Evolutionary conservation across 2,888 invertebrate genomes (phyloP).

Genomic region (Drosophila atripex): DNA sequence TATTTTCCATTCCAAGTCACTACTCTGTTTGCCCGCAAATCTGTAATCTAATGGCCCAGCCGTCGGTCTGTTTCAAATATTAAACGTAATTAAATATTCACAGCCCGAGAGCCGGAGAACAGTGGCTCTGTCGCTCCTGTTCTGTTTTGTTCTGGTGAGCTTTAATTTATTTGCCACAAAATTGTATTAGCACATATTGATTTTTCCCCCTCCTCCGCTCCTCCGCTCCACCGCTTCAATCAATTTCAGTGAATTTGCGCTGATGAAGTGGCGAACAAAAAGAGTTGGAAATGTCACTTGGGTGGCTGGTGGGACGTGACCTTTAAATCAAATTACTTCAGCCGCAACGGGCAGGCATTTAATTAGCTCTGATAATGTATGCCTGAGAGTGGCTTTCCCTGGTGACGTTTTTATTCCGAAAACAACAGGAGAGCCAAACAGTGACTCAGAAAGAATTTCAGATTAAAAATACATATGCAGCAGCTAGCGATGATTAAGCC

Average conservation of each 20-base stretch:
- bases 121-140: no score
- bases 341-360: conserved; percentile 13
- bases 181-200: conserved; percentile 70
- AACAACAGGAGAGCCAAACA: background rate
- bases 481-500: conserved; percentile 28
- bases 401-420: background rate
- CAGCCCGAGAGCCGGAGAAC: no score
- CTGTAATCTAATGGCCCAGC: conserved; percentile 4
- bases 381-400: no score
- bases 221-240: conserved; percentile 19
- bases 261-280: conserved; percentile 41
- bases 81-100: conserved; percentile 31
- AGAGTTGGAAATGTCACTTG: conserved; percentile 30
- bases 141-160: background rate
- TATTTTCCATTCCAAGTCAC: conserved; percentile 13
- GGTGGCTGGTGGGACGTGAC: conserved; percentile 11
- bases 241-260: conserved; percentile 45
- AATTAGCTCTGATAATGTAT: no score
- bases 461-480: conserved; percentile 19
- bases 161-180: conserved; percentile 53
- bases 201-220: conserved; percentile 42
- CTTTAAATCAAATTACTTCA: conserved; percentile 35
- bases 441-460: conserved; percentile 26
- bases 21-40: conserved; percentile 18
- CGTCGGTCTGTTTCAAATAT: conserved; percentile 23